These are phyloP conservation scores for Polypedilum pembai DNA, from an alignment of 1,140 invertebrate species.

Conservation along the genomic window DNA sequence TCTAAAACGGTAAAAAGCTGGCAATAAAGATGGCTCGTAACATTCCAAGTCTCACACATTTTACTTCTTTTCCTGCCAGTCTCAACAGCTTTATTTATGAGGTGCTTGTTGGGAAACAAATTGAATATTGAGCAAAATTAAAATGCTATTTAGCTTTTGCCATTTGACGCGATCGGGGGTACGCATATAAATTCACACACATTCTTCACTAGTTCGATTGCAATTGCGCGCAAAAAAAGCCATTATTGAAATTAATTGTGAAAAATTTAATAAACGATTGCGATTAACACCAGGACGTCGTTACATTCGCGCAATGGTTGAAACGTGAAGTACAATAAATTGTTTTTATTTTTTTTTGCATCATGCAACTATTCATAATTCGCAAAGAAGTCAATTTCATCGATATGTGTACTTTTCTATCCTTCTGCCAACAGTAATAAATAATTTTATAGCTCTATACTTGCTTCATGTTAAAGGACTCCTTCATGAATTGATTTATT, in stretches of 20 bases:
- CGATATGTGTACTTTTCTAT: background rate
- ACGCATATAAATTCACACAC: background rate
- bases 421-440: background rate
- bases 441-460: background rate
- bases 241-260: constrained; percentile 16
- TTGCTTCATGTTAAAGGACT: background rate
- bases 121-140: constrained; percentile 23
- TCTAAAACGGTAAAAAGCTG: background rate
- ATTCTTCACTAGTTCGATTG: background rate
- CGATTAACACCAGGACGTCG: constrained; percentile 13
- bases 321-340: background rate
- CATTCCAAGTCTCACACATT: background rate
- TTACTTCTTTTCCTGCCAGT: background rate
- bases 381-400: constrained; percentile 11
- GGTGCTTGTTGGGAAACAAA: background rate
- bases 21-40: background rate
- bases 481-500: background rate
- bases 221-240: background rate
- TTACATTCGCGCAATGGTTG: background rate
- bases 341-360: background rate
- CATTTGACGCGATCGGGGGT: constrained; percentile 5
- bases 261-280: constrained; percentile 26
- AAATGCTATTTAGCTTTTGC: constrained; percentile 22
- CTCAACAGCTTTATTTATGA: constrained; percentile 1
- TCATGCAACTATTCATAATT: background rate